Percentiles rank a stretch among this genome's conserved stretches.
Evolutionary conservation across 2,888 invertebrate species (phyloP).

Genomic region (Limnephilus rhombicus): DNA sequence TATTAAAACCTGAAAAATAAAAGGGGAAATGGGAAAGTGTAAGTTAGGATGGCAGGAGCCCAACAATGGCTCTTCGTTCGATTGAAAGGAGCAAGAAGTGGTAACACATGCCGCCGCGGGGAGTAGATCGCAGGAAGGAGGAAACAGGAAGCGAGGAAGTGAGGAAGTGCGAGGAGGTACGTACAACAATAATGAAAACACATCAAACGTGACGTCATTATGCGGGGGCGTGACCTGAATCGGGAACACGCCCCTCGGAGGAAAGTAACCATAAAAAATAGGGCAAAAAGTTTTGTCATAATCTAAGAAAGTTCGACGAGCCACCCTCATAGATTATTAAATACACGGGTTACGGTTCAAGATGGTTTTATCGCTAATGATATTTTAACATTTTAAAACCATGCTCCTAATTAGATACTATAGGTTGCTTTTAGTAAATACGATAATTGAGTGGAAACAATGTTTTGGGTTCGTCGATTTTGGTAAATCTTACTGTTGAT

Average conservation of each 20-base stretch:
- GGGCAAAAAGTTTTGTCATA: constrained; percentile 54
- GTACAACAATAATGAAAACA: constrained; percentile 79
- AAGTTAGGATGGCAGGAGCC: background rate
- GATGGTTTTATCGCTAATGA: background rate
- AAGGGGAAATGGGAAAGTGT: constrained; percentile 28
- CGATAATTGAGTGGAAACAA: too few species aligned
- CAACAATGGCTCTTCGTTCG: constrained; percentile 34
- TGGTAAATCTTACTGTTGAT: too few species aligned
- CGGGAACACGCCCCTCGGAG: constrained; percentile 43
- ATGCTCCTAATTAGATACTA: too few species aligned
- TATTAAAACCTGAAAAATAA: background rate
- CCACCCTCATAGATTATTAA: constrained; percentile 2
- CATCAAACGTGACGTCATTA: constrained; percentile 80
- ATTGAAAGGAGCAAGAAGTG: constrained; percentile 31
- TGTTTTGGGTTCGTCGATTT: too few species aligned
- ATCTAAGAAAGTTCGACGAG: constrained; percentile 48
- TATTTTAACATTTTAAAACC: background rate
- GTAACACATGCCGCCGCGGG: constrained; percentile 70
- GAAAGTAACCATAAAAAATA: constrained; percentile 46
- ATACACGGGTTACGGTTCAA: background rate
- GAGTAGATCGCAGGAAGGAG: constrained; percentile 65
- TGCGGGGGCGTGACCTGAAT: constrained; percentile 75
- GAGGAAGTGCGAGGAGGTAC: constrained; percentile 69
- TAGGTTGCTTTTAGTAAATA: too few species aligned
- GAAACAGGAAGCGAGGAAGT: background rate